Evolutionary conservation across 2,888 invertebrate species (phyloP).

Genomic region (Seira ritae): DNA sequence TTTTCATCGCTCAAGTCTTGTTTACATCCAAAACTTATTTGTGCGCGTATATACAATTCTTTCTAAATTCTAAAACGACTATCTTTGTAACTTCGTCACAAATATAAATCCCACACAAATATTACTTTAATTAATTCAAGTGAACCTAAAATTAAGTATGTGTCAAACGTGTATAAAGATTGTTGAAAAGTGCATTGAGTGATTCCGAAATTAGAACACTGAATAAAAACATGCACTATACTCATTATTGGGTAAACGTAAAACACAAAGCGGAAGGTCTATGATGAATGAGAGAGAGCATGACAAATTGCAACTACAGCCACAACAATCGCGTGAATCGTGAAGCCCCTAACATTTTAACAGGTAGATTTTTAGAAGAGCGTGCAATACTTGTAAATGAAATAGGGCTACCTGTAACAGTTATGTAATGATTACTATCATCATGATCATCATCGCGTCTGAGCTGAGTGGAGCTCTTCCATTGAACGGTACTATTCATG

Average conservation of each 20-base stretch:
- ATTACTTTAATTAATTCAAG: neutral
- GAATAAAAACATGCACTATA: neutral
- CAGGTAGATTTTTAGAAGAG: too few species aligned
- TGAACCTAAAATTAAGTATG: neutral
- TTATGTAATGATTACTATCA: constrained; percentile 3
- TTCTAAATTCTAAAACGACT: too few species aligned
- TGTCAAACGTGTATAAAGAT: neutral
- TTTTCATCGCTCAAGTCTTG: neutral
- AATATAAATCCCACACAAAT: neutral
- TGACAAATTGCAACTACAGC: neutral
- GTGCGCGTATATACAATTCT: too few species aligned
- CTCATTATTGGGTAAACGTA: neutral
- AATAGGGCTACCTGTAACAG: constrained; percentile 8
- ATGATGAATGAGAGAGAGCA: neutral
- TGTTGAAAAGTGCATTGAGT: neutral
- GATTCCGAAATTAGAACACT: neutral
- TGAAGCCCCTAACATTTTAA: neutral
- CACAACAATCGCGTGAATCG: neutral
- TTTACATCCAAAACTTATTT: neutral
- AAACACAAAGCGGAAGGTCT: neutral
- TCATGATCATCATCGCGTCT: neutral
- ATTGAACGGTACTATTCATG: neutral
- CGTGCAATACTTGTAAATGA: constrained; percentile 3
- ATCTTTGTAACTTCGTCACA: neutral
- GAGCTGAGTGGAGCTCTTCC: neutral